phyloP scores from a whole-genome alignment of 2,888 invertebrate genomes.

The Ceriagrion tenellum region DNA sequence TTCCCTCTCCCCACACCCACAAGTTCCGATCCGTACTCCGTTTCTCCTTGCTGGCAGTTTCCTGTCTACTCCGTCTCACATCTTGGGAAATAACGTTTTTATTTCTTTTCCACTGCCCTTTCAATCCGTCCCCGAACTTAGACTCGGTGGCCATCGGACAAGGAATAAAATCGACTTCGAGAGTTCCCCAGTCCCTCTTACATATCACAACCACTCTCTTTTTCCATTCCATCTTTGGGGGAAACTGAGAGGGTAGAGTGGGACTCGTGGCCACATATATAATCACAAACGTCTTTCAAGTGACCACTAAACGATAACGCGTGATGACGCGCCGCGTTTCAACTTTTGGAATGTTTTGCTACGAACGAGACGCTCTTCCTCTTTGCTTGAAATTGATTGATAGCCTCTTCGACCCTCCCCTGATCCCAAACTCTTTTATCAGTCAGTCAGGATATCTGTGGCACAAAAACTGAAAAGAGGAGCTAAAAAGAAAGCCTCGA shows the following conservation, averaged over 20 bases:
- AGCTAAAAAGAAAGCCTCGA: not conserved
- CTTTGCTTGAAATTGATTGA: not conserved
- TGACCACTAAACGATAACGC: not conserved
- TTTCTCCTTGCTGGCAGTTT: not conserved
- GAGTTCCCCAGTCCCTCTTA: not conserved
- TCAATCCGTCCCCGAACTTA: not conserved
- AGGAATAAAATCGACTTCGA: not conserved
- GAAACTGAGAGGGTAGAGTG: not conserved
- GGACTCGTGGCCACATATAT: not conserved
- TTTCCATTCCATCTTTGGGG: not conserved
- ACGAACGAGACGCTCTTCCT: not conserved
- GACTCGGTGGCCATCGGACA: not conserved
- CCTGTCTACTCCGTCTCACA: not conserved
- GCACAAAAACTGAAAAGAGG: not conserved
- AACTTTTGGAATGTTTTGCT: conserved; percentile 9
- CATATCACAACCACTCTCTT: not conserved
- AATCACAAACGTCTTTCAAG: not conserved
- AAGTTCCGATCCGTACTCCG: not conserved
- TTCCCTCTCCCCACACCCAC: not conserved
- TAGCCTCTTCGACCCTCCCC: conserved; percentile 20
- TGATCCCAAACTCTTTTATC: conserved; percentile 32
- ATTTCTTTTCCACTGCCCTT: not conserved
- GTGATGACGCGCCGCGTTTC: conserved; percentile 3
- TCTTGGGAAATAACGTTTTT: not conserved
- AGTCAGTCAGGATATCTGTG: not conserved